These are phyloP conservation scores for Gambusia affinis DNA, from an alignment of 2,113 vertebrate genomes.

Conservation along the genomic window DNA sequence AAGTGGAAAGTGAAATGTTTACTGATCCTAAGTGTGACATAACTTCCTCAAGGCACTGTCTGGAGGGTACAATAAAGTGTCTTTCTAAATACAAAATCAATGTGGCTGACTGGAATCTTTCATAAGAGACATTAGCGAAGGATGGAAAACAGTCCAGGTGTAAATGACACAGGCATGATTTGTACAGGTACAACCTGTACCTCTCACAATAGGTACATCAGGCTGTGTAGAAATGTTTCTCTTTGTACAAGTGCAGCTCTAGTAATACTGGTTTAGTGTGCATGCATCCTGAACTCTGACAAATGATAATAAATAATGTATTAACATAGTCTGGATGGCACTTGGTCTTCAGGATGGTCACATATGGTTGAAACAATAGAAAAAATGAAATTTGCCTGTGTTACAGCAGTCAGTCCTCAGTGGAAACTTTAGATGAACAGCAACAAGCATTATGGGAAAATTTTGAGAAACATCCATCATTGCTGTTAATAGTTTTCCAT, in stretches of 20 bases:
- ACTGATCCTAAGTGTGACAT: no score
- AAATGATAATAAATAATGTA: not conserved
- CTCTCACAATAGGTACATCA: no score
- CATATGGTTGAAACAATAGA: constrained; percentile 13
- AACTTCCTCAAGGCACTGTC: not conserved
- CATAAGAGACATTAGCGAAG: not conserved
- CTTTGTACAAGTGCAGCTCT: not conserved
- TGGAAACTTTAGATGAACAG: constrained; percentile 4
- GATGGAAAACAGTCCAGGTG: not conserved
- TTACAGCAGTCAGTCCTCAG: constrained; percentile 20
- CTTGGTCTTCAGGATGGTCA: not conserved
- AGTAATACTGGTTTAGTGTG: not conserved
- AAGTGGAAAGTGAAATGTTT: not conserved
- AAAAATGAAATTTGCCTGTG: constrained; percentile 23
- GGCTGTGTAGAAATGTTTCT: not conserved
- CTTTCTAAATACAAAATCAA: not conserved
- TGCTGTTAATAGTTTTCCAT: no score
- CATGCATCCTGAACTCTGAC: not conserved
- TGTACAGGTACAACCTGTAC: not conserved
- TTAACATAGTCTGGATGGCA: not conserved
- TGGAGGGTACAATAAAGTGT: no score
- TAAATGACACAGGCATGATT: not conserved
- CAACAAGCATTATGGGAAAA: not conserved
- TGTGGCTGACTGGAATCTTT: not conserved
- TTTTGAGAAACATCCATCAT: not conserved